These are phyloP conservation scores for Podarcis raffonei DNA, from an alignment of 2,113 vertebrate species.

Conservation along the genomic window DNA sequence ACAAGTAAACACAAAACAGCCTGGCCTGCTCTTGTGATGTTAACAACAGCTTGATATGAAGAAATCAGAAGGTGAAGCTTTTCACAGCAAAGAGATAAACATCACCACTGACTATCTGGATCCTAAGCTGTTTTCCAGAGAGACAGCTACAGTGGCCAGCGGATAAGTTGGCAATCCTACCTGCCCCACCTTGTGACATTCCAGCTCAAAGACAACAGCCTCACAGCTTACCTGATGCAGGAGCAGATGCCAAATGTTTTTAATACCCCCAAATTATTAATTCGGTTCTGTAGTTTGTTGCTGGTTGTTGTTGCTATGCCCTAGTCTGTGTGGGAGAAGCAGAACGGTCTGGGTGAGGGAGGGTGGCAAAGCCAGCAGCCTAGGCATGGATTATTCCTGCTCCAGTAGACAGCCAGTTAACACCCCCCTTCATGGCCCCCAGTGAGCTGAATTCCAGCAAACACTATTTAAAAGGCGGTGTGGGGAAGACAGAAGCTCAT, in stretches of 20 bases:
- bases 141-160: no score
- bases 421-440: neutral
- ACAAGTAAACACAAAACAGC: neutral
- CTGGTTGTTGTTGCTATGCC: constrained; percentile 14
- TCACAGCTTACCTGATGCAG: constrained; percentile 44
- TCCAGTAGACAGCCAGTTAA: neutral
- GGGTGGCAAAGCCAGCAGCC: neutral
- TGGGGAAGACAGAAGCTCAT: constrained; percentile 29
- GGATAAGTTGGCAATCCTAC: neutral
- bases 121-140: neutral
- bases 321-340: accelerated
- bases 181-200: neutral
- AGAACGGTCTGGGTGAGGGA: accelerated
- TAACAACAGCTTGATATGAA: neutral
- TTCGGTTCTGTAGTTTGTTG: neutral
- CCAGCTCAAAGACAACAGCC: neutral
- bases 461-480: constrained; percentile 29
- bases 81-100: neutral
- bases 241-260: accelerated
- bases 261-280: neutral
- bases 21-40: neutral
- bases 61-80: neutral
- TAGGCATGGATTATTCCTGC: neutral
- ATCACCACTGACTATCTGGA: no score
- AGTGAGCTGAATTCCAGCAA: constrained; percentile 59